Evolutionary conservation across 2,888 invertebrate species (phyloP), one percentile per base, ranked within the genome.

Genomic region (Julus scanicus): DNA sequence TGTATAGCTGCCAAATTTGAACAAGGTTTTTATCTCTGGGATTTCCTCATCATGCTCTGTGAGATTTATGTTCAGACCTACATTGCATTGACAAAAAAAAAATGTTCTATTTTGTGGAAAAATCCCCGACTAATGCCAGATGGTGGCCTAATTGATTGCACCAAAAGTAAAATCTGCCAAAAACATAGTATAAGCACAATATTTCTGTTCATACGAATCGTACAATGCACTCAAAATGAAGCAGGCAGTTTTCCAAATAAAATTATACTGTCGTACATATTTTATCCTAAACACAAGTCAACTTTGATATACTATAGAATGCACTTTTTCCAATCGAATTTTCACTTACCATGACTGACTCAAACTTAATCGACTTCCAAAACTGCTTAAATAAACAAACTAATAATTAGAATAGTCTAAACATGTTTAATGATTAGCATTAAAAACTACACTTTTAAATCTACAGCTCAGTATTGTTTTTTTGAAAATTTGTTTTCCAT

Each of bases 61-160:
- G 63, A 63, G n/a, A 63, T 63, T n/a, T 63, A 63, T n/a, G n/a
- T 3, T n/a, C n/a, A 63, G 63, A 63, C 63, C 63, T 63, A n/a
- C 63, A 53, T 63, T 63, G n/a, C 63, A 63, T 17, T 57, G 57
- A 15, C n/a, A 17, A n/a, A 57, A n/a, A 57, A n/a, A 44, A 44
- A 44, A 44, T 44, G 44, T 15, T 57, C 15, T 15, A n/a, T 57
- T 57, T 57, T 57, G 57, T 57, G 57, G 57, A 57, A 57, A 57
- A 57, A n/a, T n/a, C 5, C 17, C n/a, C 3, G 44, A 15, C 57
- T 5, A 57, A 57, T 63, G 63, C n/a, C 63, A 63, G n/a, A 63
- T 63, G n/a, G 63, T n/a, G 63, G n/a, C 63, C 63, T 63, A n/a
- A 63, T 63, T 63, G 44, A 44, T 44, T n/a, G 3, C 63, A 63